These are phyloP conservation scores for Python bivittatus DNA, from an alignment of 2,113 vertebrate genomes.

Conservation along the genomic window DNA sequence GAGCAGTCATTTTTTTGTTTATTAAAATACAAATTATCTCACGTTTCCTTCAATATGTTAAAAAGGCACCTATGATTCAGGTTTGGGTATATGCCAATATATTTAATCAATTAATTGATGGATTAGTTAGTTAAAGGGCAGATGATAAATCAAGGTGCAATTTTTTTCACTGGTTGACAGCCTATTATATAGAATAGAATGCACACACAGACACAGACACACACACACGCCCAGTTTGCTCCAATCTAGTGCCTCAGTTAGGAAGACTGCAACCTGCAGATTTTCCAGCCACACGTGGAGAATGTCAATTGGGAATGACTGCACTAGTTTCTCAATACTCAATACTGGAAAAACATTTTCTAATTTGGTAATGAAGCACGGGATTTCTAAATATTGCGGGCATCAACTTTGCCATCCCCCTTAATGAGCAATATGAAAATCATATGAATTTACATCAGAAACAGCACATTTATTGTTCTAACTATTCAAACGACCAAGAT, in stretches of 20 bases:
- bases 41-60: slow-evolving; percentile 4
- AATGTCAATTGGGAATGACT: not conserved
- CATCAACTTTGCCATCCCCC: not conserved
- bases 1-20: not conserved
- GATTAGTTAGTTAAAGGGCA: slow-evolving; percentile 18
- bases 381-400: not conserved
- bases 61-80: not conserved
- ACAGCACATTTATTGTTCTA: not conserved
- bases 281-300: not conserved
- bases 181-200: not conserved
- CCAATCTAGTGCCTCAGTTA: not conserved
- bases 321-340: not conserved
- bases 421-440: not conserved
- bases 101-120: slow-evolving; percentile 29
- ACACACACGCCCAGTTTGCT: not conserved
- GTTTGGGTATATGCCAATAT: slow-evolving; percentile 20
- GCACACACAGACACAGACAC: not conserved
- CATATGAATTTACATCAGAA: not conserved
- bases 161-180: not conserved
- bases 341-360: not conserved
- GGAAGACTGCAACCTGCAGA: not conserved
- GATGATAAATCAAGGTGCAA: slow-evolving; percentile 30
- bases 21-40: slow-evolving; percentile 26
- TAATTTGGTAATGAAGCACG: not conserved
- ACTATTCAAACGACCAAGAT: too few relatives aligned